Evolutionary conservation across 2,888 invertebrate species (phyloP).

Genomic region (Stenchaetothrips biformis): DNA sequence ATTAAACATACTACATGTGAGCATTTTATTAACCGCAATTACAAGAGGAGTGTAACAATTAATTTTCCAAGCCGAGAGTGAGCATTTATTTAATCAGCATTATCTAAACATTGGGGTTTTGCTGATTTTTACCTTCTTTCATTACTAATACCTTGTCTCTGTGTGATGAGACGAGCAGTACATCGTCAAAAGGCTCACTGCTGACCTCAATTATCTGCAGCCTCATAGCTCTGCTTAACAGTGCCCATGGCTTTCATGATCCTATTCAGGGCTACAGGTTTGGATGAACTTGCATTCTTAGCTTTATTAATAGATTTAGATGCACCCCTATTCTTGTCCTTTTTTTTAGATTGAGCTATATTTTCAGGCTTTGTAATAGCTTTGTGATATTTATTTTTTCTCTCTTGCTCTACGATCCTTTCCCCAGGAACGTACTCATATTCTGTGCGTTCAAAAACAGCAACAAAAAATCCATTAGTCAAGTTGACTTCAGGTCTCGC

Average conservation of each 20-base stretch:
- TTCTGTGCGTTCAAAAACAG: conserved; percentile 64
- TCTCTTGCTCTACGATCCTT: conserved; percentile 25
- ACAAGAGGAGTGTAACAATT: no score
- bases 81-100: no score
- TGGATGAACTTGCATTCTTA: not conserved
- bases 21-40: no score
- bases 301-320: not conserved
- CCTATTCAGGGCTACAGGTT: not conserved
- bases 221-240: not conserved
- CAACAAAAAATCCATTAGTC: conserved; percentile 94
- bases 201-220: no score
- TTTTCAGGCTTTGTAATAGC: not conserved
- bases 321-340: not conserved
- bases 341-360: not conserved
- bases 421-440: not conserved
- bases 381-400: not conserved
- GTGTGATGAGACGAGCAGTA: no score
- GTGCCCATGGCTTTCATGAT: not conserved
- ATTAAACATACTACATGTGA: no score
- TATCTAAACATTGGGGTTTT: no score
- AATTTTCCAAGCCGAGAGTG: no score
- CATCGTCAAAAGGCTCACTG: no score
- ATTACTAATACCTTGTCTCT: no score
- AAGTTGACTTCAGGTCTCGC: conserved; percentile 68
- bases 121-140: no score